Evolutionary conservation across 2,888 invertebrate genomes (phyloP).

Genomic region (Teleogryllus oceanicus): DNA sequence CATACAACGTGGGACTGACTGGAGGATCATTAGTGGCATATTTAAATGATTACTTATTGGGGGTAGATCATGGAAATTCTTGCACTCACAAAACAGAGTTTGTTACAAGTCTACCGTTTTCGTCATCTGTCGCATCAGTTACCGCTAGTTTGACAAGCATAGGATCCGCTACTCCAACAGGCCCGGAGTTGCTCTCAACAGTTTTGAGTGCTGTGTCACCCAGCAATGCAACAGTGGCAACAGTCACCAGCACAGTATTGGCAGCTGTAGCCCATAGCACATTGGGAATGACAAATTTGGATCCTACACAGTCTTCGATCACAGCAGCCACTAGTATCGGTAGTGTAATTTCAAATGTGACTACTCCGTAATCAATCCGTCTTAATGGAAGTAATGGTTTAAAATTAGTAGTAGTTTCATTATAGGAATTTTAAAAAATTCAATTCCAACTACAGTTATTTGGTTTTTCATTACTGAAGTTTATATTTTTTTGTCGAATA

Average conservation of each 20-base stretch:
- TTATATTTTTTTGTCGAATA: no score
- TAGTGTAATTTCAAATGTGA: neutral
- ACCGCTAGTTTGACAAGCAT: neutral
- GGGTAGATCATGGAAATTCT: slow-evolving; percentile 45
- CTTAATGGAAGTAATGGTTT: neutral
- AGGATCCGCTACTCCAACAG: neutral
- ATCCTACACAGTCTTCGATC: neutral
- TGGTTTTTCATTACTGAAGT: no score
- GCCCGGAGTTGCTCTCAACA: neutral
- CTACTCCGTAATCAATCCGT: neutral
- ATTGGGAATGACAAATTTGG: neutral
- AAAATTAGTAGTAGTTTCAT: no score
- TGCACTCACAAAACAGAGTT: slow-evolving; percentile 22
- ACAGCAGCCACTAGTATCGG: neutral
- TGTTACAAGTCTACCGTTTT: neutral
- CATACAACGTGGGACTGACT: slow-evolving; percentile 83
- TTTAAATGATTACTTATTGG: slow-evolving; percentile 58
- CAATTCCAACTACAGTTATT: no score
- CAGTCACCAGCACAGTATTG: neutral
- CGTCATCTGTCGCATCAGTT: neutral
- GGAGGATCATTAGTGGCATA: slow-evolving; percentile 82
- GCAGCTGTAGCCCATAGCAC: neutral
- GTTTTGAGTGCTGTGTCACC: neutral
- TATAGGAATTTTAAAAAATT: no score
- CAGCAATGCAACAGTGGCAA: neutral